Base-by-base conservation (phyloP, 1,140 invertebrate species). In the Zaprionus davidi region DNA sequence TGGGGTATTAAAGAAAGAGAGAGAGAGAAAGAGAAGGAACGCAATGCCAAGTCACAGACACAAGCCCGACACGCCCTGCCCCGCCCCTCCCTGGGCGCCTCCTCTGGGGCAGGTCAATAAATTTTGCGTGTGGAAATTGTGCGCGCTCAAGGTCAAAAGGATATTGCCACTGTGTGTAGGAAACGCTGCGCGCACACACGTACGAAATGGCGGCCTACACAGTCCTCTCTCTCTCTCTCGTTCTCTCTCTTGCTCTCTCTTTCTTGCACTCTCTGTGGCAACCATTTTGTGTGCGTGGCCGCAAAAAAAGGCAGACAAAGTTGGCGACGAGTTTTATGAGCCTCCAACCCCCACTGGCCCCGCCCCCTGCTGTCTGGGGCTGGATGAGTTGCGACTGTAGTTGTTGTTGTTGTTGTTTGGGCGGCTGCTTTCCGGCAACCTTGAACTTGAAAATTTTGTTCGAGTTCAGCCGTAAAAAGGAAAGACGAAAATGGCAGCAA, bases 111-210 rank as follows among this genome's bases (percentile, higher is more conserved):
- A 64, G 91, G 91, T 92, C 91, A 92, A 88, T 92, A 92, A 91
- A 92, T 91, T 92, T 82, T 88, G 77, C 79, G 90, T 88, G 79
- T 86, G 90, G 82, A 85, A 91, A 92, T 92, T 78, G 72, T 87
- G 77, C 62, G 75, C 60, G 81, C 82, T 92, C 91, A 92, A 92
- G 91, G 91, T 92, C 91, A 92, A 92, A 92, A 92, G 91, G 91
- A 92, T 92, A 92, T 92, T 92, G 91, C 78, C 85, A 57, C 69
- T 70, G 65, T 79, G 78, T 71, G 80, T 90, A 90, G 85, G 85
- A 90, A 90, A 90, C 84, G 79, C 55, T 75, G 36, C 58, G 55
- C 46, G 38, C 58, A 60, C 57, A 22, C 44, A 26, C 62, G 57
- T 28, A 82, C 72, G 81, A 90, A 90, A 84, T 90, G 85, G 76